Evolutionary conservation across 2,888 invertebrate species (phyloP), one percentile per base, ranked within the genome.

Genomic region (Drosophila subquinaria): DNA sequence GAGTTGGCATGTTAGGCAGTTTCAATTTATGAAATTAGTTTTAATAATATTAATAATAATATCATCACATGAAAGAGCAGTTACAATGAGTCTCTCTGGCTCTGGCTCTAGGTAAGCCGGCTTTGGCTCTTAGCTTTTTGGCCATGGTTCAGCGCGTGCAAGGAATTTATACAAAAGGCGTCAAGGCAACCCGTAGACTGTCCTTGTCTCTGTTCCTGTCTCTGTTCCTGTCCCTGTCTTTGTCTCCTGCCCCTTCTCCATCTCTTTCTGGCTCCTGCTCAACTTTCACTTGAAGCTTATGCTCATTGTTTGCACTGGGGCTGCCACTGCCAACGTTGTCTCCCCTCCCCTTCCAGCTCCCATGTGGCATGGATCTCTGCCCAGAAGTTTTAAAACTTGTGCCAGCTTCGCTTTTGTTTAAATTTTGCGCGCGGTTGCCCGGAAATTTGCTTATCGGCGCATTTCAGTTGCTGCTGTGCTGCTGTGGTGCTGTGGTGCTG

Each of bases 381-480:
- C 76, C 79, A 69, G 76, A 89, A 84, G 79, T 84, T 81, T 68
- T 79, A 73, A 81, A 88, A 88, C 67, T 83, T 65, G 40, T 56
- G 56, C 13, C 30, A 42, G 63, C 56, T 51, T 69, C 68, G 72
- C 87, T 81, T 75, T 88, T 88, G 87, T 90, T 90, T 90, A 81
- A 88, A 86, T 79, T 90, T 83, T 79, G 79, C 69, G 76, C 80
- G 69, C 69, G 55, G 73, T 43, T 78, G 64, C 75, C 79, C 75
- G 81, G 89, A 87, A 90, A 88, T 90, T 86, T 90, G 90, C 87
- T 90, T 88, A 88, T 90, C 90, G 76, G 68, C 81, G 71, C 69
- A 66, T 77, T 81, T 81, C 87, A 89, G 83, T 69, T 77, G 74
- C 67, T 68, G 72, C 69, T 64, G 64, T 33, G 23, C 15, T 67